Evolutionary conservation across 2,113 vertebrate genomes (phyloP), one percentile per base, ranked within the genome.

Genomic region (Gymnorhina tibicen): DNA sequence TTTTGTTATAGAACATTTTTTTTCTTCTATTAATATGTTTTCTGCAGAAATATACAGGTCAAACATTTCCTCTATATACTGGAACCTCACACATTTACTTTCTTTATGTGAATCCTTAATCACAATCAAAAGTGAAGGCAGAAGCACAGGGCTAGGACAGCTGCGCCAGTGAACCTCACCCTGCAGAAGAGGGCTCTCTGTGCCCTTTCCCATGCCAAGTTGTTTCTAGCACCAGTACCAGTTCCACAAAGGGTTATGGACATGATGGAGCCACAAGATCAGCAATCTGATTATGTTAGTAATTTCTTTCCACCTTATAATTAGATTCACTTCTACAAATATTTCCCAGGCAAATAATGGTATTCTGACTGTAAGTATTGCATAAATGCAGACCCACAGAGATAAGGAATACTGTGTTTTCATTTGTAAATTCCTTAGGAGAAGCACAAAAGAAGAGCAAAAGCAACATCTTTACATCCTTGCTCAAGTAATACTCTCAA

Each of bases 151-250:
- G 5, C 32, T 62, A 12, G 32, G 28, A 35, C 9, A 16, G 23
- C 30, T 60, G 27, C 11, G 11, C 24, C 9, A 37, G 13, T 10
- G 59, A 76, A 75, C 13, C 10, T 64, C 26, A 53, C 10, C 10
- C 16, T 2, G 2, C 7, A 44, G 4, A 2, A 23, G 28, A 66
- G 7, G 13, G 11, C 1, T 28, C 21, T 37, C 44, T 8, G 0
- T 66, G 35, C 7, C 1, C 0, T 46, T 52, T 47, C 28, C 24
- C 35, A 33, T 8, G 32, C 7, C 8, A 16, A 74, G 26, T 3
- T 69, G 8, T 11, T 3, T 0, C 47, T 46, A 73, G 7, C 10
- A 21, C 16, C 16, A 4, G 2, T 12, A n/a, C 26, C 23, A 60
- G 1, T 28, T 52, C 50, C 56, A 22, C 37, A 27, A 41, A 62